These are phyloP conservation scores for Chymomyza procnemis DNA, from an alignment of 2,888 invertebrate genomes.

Conservation along the genomic window DNA sequence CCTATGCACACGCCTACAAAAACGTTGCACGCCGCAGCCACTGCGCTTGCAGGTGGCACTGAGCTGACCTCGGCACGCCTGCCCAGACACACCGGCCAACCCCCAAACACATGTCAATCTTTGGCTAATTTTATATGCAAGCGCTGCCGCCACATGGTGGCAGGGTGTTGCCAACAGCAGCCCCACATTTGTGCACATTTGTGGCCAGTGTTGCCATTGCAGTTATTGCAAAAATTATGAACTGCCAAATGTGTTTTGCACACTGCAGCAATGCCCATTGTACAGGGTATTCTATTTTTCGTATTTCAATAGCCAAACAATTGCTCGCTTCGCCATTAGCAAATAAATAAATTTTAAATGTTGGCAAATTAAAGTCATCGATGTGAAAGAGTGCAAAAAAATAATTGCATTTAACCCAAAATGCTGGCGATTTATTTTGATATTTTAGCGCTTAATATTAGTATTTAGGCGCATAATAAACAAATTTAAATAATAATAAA, in stretches of 20 bases:
- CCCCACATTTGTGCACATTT: conserved; percentile 25
- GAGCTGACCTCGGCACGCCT: not conserved
- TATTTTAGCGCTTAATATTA: not conserved
- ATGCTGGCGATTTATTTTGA: not conserved
- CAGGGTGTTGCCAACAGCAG: conserved; percentile 46
- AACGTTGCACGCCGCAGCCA: not conserved
- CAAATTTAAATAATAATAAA: not conserved
- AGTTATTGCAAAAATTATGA: conserved; percentile 49
- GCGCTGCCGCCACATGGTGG: conserved; percentile 1
- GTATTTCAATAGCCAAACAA: not conserved
- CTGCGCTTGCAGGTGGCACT: not conserved
- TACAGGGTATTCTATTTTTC: not conserved
- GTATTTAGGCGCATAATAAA: not conserved
- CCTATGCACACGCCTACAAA: conserved; percentile 1
- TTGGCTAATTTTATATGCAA: conserved; percentile 57
- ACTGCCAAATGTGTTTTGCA: conserved; percentile 33
- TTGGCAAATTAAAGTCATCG: not conserved
- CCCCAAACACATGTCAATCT: conserved; percentile 24
- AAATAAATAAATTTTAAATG: not conserved
- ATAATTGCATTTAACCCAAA: not conserved
- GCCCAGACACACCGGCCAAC: not conserved
- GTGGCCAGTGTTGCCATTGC: conserved; percentile 5
- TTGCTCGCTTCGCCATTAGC: not conserved
- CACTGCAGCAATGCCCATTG: not conserved
- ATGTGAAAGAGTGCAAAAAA: not conserved